Conservation (phyloP, 1,140 invertebrate species). For the Orius insidiosus region DNA sequence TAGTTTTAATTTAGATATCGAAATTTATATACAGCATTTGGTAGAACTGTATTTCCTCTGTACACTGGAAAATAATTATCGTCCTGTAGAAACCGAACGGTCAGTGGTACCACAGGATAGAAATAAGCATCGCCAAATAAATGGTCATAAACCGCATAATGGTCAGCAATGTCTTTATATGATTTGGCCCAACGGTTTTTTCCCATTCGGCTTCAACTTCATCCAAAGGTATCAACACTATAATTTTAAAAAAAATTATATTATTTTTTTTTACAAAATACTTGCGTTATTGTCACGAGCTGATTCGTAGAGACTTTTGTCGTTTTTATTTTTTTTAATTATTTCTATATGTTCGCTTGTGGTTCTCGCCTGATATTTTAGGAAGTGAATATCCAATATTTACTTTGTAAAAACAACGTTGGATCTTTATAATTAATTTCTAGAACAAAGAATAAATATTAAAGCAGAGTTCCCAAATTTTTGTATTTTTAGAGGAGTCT, state of each 20-base stretch:
- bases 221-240: slow-evolving; percentile 53
- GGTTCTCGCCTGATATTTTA: slow-evolving; percentile 25
- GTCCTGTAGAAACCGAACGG: slow-evolving; percentile 34
- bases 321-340: slow-evolving; percentile 32
- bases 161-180: slow-evolving; percentile 59
- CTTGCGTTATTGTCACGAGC: slow-evolving; percentile 40
- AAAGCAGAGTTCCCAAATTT: neutral
- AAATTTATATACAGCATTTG: slow-evolving; percentile 28
- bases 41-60: slow-evolving; percentile 67
- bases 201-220: slow-evolving; percentile 50
- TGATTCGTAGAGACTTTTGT: slow-evolving; percentile 42
- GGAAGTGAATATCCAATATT: slow-evolving; percentile 42
- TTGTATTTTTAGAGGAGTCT: neutral
- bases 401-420: slow-evolving; percentile 33
- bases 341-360: slow-evolving; percentile 31
- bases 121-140: slow-evolving; percentile 83
- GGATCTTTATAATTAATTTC: slow-evolving; percentile 38
- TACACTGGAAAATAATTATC: slow-evolving; percentile 40
- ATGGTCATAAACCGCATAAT: slow-evolving; percentile 80
- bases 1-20: too few species aligned
- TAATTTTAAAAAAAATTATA: slow-evolving; percentile 20
- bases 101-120: slow-evolving; percentile 48
- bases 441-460: slow-evolving; percentile 4
- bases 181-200: slow-evolving; percentile 35
- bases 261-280: too few species aligned